A percentile compares a stretch with the other conserved stretches of the same genome.
Conservation (phyloP, 2,797 vertebrate genomes). For the Phataginus tricuspis region DNA sequence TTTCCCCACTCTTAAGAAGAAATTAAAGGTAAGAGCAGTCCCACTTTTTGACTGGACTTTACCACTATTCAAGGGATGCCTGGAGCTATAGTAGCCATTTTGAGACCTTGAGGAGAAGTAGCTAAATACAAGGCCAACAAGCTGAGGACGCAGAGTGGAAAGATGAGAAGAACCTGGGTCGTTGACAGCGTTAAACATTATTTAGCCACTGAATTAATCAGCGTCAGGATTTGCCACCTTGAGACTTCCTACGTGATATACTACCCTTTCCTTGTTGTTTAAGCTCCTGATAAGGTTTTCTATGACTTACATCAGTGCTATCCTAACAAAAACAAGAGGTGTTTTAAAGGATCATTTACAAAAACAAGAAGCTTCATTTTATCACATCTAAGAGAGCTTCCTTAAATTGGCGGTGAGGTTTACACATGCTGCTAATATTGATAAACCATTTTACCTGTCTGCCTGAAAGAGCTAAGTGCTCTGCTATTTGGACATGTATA, state of each 20-base stretch:
- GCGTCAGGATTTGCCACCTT: neutral
- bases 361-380: neutral
- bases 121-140: neutral
- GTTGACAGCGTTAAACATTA: neutral
- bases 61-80: neutral
- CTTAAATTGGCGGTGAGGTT: neutral
- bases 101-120: neutral
- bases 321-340: neutral
- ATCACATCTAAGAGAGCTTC: neutral
- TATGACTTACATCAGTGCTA: neutral
- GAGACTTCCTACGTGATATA: neutral
- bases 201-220: neutral
- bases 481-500: neutral
- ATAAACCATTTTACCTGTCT: slow-evolving; percentile 25
- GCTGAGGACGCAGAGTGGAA: neutral
- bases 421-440: neutral
- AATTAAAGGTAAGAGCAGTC: neutral
- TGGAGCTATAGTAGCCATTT: neutral
- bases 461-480: neutral
- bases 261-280: neutral
- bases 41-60: neutral
- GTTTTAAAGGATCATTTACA: too few species aligned
- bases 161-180: slow-evolving; percentile 2
- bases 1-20: neutral
- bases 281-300: slow-evolving; percentile 2